Evolutionary conservation across 53 echinoderm and acorn worm species (phyloP).

Genomic region (Astropecten irregularis): DNA sequence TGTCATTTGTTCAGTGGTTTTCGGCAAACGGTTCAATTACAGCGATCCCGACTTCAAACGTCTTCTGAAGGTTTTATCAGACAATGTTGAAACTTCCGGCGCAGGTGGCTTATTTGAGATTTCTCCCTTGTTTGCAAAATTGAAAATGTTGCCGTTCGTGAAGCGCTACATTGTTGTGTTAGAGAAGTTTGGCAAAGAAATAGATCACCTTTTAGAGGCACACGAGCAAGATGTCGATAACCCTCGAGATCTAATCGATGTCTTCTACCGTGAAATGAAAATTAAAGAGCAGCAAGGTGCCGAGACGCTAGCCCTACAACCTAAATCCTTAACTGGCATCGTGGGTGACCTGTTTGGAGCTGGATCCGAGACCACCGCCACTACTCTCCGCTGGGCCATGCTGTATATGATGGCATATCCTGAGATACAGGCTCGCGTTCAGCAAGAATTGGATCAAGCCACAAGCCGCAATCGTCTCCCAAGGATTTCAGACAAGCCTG

Average conservation of each 20-base stretch:
- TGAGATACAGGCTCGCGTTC: too few species aligned
- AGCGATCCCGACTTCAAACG: too few species aligned
- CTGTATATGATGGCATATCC: too few species aligned
- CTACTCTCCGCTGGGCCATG: too few species aligned
- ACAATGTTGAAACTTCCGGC: not conserved
- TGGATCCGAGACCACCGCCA: too few species aligned
- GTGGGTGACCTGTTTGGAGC: not conserved
- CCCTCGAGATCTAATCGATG: not conserved
- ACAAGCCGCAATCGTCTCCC: too few species aligned
- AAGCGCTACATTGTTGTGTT: not conserved
- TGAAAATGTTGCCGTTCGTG: not conserved
- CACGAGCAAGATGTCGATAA: not conserved
- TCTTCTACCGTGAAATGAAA: not conserved
- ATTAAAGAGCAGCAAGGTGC: too few species aligned
- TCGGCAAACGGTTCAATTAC: too few species aligned
- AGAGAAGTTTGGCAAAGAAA: not conserved
- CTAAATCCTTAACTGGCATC: not conserved
- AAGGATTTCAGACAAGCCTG: too few species aligned
- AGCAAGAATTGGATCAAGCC: too few species aligned
- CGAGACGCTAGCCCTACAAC: not conserved
- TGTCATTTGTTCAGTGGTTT: conserved; percentile 21
- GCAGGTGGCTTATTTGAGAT: not conserved
- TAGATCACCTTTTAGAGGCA: not conserved
- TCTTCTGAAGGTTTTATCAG: too few species aligned
- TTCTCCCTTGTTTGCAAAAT: not conserved